These are phyloP conservation scores for Euphysa ruthae DNA, from an alignment of 30 jellyfish, hydroid and myxozoan species.

Conservation along the genomic window DNA sequence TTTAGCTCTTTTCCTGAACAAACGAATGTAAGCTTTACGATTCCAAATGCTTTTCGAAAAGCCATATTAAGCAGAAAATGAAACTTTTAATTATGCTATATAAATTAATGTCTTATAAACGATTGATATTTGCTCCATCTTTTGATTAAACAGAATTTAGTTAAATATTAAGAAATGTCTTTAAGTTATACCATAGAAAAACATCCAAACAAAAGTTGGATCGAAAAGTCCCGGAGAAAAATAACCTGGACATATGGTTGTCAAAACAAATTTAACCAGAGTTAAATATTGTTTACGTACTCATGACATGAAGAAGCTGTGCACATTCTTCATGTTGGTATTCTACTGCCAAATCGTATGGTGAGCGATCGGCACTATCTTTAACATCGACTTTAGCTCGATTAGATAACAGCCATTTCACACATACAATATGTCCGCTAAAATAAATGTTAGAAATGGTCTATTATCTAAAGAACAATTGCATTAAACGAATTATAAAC, in stretches of 20 bases:
- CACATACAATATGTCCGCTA: conserved; percentile 97
- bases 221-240: too few relatives aligned
- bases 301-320: conserved; percentile 43
- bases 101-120: too few relatives aligned
- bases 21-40: background rate
- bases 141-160: background rate
- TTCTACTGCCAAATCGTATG: conserved; percentile 74
- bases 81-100: background rate
- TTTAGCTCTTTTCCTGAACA: conserved; percentile 55
- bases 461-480: too few relatives aligned
- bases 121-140: background rate
- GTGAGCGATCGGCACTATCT: conserved; percentile 71
- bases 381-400: conserved; percentile 60
- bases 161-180: background rate
- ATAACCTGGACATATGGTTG: background rate
- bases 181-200: background rate
- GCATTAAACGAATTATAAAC: too few relatives aligned
- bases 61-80: background rate
- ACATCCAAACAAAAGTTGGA: background rate
- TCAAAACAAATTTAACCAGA: background rate
- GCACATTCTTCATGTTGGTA: conserved; percentile 81
- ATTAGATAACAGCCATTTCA: conserved; percentile 85
- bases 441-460: too few relatives aligned
- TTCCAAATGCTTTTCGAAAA: background rate
- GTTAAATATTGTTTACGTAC: conserved; percentile 35